Evolutionary conservation across 2,888 invertebrate genomes (phyloP).

Genomic region (Leptodirus hochenwartii): DNA sequence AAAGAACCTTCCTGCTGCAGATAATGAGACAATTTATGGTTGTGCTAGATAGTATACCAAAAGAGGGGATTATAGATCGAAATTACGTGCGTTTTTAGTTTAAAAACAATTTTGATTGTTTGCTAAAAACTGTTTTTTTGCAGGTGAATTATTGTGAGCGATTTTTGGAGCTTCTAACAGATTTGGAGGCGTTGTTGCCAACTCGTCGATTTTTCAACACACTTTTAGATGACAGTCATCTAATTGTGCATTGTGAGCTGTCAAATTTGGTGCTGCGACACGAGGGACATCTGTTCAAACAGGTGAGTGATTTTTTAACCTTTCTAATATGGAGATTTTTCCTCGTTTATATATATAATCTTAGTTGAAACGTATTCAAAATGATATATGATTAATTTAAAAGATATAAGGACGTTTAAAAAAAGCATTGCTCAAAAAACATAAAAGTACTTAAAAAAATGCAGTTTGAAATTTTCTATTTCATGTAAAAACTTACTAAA

Average conservation of each 20-base stretch:
- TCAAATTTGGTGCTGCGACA: conserved; percentile 51
- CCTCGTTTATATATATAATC: neutral
- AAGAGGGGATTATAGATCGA: conserved; percentile 36
- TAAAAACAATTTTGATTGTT: conserved; percentile 5
- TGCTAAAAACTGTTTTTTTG: conserved; percentile 8
- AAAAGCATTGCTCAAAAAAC: too few relatives aligned
- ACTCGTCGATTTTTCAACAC: conserved; percentile 95
- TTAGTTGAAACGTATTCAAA: neutral
- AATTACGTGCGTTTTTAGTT: conserved; percentile 32
- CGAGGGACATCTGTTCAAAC: conserved; percentile 81
- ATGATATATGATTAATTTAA: neutral
- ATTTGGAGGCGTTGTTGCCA: conserved; percentile 85
- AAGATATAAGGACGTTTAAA: conserved; percentile 1
- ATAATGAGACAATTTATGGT: conserved; percentile 78
- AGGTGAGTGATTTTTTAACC: conserved; percentile 64
- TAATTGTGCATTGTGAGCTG: conserved; percentile 77
- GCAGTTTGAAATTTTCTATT: too few relatives aligned
- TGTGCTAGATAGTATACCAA: conserved; percentile 56
- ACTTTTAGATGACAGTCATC: conserved; percentile 84
- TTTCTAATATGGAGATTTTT: too few relatives aligned
- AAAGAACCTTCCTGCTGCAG: conserved; percentile 66
- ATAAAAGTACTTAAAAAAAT: too few relatives aligned
- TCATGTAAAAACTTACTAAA: too few relatives aligned
- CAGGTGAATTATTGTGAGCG: conserved; percentile 77
- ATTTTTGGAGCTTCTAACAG: conserved; percentile 89